These are phyloP conservation scores for Dryobates pubescens DNA, from an alignment of 2,797 vertebrate genomes.

Conservation along the genomic window DNA sequence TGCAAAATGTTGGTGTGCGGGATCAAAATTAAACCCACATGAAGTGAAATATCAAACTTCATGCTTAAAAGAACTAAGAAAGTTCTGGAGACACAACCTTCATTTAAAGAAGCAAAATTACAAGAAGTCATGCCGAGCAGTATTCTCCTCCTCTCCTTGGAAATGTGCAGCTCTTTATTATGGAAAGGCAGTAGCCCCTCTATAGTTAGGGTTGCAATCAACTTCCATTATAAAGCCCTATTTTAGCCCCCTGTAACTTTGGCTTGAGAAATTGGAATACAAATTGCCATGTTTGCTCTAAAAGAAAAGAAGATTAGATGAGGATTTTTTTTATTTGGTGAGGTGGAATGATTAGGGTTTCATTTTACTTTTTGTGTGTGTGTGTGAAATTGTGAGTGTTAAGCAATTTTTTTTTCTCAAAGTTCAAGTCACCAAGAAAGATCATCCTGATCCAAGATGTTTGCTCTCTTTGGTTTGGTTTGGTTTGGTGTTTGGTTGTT, in stretches of 20 bases:
- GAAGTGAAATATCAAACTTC: slow-evolving; percentile 57
- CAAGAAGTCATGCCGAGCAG: slow-evolving; percentile 35
- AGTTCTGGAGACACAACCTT: slow-evolving; percentile 33
- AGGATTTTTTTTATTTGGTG: slow-evolving; percentile 39
- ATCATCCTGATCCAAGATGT: neutral
- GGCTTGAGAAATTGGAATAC: slow-evolving; percentile 49
- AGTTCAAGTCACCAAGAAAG: neutral
- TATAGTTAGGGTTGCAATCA: slow-evolving; percentile 59
- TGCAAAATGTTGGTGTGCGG: neutral
- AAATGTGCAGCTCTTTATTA: slow-evolving; percentile 53
- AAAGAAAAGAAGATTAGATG: slow-evolving; percentile 34
- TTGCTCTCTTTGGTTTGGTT: neutral
- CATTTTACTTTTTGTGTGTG: neutral
- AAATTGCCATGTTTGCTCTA: slow-evolving; percentile 60
- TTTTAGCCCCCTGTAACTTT: slow-evolving; percentile 60
- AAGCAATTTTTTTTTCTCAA: too few species aligned
- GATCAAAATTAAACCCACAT: slow-evolving; percentile 55
- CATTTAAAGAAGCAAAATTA: slow-evolving; percentile 59
- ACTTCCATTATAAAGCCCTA: slow-evolving; percentile 57
- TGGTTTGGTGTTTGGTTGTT: neutral
- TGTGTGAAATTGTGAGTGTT: neutral
- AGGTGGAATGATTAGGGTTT: neutral
- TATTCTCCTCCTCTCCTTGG: slow-evolving; percentile 49
- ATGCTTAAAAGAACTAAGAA: slow-evolving; percentile 20
- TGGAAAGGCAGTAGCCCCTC: slow-evolving; percentile 46